These are phyloP conservation scores for Pipra filicauda DNA, from an alignment of 2,113 vertebrate species.

Conservation along the genomic window DNA sequence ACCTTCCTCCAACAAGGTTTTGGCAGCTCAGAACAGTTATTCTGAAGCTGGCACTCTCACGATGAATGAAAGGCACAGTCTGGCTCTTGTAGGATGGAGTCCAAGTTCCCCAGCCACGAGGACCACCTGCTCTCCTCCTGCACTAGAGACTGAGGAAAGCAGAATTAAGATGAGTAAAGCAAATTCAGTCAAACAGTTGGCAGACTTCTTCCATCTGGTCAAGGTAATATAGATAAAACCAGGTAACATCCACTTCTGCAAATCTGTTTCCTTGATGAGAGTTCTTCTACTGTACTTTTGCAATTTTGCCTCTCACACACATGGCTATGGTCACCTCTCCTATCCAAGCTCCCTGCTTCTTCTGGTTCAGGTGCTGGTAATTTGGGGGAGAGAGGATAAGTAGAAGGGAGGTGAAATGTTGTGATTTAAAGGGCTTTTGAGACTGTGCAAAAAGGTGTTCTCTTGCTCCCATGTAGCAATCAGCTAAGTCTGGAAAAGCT, in stretches of 20 bases:
- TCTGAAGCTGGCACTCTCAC: not conserved
- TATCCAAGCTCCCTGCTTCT: not conserved
- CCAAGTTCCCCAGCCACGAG: not conserved
- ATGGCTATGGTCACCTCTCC: not conserved
- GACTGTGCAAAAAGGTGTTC: not conserved
- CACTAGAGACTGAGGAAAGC: not conserved
- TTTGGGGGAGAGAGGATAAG: not conserved
- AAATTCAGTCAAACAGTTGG: not conserved
- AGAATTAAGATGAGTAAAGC: not conserved
- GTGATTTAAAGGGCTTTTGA: not conserved
- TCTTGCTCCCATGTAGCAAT: not conserved
- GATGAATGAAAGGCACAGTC: constrained; percentile 28
- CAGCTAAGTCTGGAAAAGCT: not conserved
- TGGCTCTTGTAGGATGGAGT: constrained; percentile 3
- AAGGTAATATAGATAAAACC: not conserved
- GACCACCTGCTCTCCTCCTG: constrained; percentile 34
- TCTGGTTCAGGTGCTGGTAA: not conserved
- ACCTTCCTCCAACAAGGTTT: constrained; percentile 16
- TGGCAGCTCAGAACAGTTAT: constrained; percentile 11
- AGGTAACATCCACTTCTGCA: not conserved
- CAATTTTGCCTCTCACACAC: not conserved
- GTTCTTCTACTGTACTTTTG: not conserved
- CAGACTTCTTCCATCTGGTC: not conserved
- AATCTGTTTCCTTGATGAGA: not conserved
- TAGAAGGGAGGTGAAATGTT: not conserved